These are phyloP conservation scores for Solenopsis fugax DNA, from an alignment of 1,140 invertebrate genomes.

Conservation along the genomic window DNA sequence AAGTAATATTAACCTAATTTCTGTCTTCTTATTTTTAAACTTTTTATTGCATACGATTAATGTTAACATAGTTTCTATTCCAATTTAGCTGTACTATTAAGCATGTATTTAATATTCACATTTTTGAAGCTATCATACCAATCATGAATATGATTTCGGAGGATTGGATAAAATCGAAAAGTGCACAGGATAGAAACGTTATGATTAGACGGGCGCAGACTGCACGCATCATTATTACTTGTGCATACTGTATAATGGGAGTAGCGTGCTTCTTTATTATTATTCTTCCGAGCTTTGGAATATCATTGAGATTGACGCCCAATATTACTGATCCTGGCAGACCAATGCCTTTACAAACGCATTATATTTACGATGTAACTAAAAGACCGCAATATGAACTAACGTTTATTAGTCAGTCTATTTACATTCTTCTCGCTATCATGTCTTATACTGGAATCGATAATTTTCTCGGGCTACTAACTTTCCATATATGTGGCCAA, in stretches of 20 bases:
- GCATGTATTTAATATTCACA: background rate
- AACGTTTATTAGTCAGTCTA: conserved; percentile 16
- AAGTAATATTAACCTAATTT: background rate
- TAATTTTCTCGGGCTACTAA: conserved; percentile 9
- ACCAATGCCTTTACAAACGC: background rate
- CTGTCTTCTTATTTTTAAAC: background rate
- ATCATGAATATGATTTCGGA: conserved; percentile 10
- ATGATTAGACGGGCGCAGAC: conserved; percentile 4
- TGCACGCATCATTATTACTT: background rate
- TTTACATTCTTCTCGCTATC: background rate
- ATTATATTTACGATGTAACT: conserved; percentile 10
- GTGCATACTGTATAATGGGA: background rate
- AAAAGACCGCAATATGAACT: background rate
- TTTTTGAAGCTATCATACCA: conserved; percentile 22
- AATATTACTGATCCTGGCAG: conserved; percentile 16
- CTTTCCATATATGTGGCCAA: conserved; percentile 20
- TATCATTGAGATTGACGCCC: conserved; percentile 6
- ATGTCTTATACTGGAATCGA: conserved; percentile 24
- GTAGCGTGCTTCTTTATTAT: background rate
- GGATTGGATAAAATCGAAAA: conserved; percentile 15
- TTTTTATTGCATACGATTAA: background rate
- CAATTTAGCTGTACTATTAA: background rate
- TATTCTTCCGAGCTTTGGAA: background rate
- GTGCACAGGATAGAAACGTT: background rate
- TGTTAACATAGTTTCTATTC: too few species aligned